phyloP scores from a whole-genome alignment of 2,797 vertebrate genomes.

The Zalophus californianus region DNA sequence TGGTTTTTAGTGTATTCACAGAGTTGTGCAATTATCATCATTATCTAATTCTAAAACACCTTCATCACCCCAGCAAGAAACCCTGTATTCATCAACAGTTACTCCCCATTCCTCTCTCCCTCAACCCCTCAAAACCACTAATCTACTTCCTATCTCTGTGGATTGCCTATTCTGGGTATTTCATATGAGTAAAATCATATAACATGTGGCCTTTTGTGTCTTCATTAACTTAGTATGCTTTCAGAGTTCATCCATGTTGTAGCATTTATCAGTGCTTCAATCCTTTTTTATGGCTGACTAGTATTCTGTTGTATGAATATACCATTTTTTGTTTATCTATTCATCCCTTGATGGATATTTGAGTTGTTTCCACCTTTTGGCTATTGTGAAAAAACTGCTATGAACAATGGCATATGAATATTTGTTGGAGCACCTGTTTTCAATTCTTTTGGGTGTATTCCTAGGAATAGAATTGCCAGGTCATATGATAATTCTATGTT shows the following conservation, averaged over 20 bases:
- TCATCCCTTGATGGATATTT: background rate
- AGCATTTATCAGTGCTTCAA: background rate
- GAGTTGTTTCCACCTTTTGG: background rate
- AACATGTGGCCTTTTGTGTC: background rate
- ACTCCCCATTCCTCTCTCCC: background rate
- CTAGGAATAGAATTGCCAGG: background rate
- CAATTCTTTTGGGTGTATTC: background rate
- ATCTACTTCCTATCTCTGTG: background rate
- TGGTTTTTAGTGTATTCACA: background rate
- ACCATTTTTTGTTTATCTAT: background rate
- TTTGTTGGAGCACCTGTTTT: background rate
- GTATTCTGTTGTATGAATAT: background rate
- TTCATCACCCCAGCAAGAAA: background rate
- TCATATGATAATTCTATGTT: background rate
- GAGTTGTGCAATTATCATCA: background rate
- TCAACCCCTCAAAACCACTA: background rate
- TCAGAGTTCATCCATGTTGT: background rate
- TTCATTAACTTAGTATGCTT: background rate
- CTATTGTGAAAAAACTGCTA: background rate
- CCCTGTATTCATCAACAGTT: background rate
- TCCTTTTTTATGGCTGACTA: background rate
- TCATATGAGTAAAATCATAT: background rate
- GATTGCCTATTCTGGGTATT: slow-evolving; percentile 18
- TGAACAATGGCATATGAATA: background rate
- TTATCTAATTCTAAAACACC: background rate